phyloP scores from a whole-genome alignment of 2,888 invertebrate genomes.

The Acrobasis suavella region DNA sequence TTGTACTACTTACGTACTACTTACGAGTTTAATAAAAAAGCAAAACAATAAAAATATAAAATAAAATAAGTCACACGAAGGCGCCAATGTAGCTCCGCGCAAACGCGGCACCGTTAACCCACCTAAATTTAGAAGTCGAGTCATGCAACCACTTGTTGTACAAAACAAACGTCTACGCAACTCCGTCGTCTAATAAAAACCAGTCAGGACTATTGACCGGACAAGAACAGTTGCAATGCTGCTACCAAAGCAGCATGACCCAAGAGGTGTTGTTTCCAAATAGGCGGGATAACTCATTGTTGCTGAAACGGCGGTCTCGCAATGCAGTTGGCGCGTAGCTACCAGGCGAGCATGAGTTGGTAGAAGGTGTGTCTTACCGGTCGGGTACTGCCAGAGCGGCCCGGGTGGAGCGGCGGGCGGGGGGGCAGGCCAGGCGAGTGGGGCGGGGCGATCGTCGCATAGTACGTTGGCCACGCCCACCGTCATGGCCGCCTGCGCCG shows the following conservation, averaged over 20 bases:
- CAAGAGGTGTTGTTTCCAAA: constrained; percentile 53
- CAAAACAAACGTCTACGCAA: constrained; percentile 26
- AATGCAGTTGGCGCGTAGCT: constrained; percentile 81
- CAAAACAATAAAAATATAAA: constrained; percentile 27
- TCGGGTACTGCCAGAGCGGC: constrained; percentile 91
- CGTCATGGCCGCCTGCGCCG: constrained; percentile 85
- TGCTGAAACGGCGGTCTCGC: constrained; percentile 69
- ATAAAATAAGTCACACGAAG: constrained; percentile 23
- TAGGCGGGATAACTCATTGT: constrained; percentile 45
- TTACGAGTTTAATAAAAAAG: constrained; percentile 7
- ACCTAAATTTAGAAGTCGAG: constrained; percentile 26
- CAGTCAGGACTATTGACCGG: constrained; percentile 55
- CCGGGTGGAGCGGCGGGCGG: constrained; percentile 84
- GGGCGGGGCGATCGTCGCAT: constrained; percentile 84
- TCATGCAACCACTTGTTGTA: constrained; percentile 1
- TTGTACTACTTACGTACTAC: constrained; percentile 8
- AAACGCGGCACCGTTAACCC: constrained; percentile 37
- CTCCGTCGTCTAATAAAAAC: constrained; percentile 38
- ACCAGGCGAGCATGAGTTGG: constrained; percentile 70
- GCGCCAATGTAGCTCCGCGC: constrained; percentile 42
- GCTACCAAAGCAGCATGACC: constrained; percentile 72
- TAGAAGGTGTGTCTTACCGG: constrained; percentile 81
- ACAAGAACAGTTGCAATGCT: constrained; percentile 70
- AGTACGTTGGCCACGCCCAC: constrained; percentile 85
- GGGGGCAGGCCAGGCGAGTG: constrained; percentile 81